These are phyloP conservation scores for Magallana nippona DNA, from an alignment of 2,888 invertebrate genomes.

Conservation along the genomic window DNA sequence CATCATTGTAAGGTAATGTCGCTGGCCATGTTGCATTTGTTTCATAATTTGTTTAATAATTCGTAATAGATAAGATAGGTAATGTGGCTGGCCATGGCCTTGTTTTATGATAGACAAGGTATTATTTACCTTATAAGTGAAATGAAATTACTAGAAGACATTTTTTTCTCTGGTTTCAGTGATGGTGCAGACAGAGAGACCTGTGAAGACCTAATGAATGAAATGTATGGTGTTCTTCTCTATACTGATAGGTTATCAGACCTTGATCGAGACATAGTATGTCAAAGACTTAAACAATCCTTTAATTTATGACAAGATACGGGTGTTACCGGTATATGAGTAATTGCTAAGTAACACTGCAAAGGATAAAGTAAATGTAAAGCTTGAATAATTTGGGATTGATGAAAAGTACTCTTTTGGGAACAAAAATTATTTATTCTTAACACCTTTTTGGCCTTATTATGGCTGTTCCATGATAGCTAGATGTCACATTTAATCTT, in stretches of 20 bases:
- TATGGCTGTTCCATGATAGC: too few relatives aligned
- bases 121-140: not conserved
- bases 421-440: too few relatives aligned
- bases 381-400: not conserved
- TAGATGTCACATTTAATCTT: not conserved
- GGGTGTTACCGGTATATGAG: too few relatives aligned
- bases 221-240: not conserved
- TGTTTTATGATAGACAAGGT: too few relatives aligned
- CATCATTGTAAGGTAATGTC: not conserved
- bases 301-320: too few relatives aligned
- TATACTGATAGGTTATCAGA: conserved; percentile 10
- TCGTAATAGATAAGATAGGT: too few relatives aligned
- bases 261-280: not conserved
- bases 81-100: not conserved
- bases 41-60: too few relatives aligned
- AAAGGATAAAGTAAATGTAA: too few relatives aligned
- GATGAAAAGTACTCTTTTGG: not conserved
- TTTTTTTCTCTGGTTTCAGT: not conserved
- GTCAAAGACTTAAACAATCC: not conserved
- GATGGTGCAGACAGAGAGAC: not conserved
- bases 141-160: not conserved
- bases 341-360: too few relatives aligned
- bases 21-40: too few relatives aligned
- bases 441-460: too few relatives aligned
- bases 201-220: not conserved